A percentile compares a stretch with the other conserved stretches of the same genome.
These are phyloP conservation scores for Esox niger DNA, from an alignment of 2,113 vertebrate genomes.

Conservation along the genomic window DNA sequence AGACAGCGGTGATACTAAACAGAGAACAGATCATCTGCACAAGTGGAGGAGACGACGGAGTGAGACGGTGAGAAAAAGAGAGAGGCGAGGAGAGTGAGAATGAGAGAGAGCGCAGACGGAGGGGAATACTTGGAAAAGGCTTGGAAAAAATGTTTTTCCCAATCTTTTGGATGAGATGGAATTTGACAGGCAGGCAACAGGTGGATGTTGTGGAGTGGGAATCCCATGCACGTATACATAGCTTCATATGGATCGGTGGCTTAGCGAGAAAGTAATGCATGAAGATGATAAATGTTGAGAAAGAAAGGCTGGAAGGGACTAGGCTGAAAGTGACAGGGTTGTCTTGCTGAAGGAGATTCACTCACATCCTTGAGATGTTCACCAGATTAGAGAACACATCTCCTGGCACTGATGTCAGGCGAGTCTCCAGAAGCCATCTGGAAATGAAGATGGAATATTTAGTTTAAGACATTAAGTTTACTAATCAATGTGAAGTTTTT, in stretches of 20 bases:
- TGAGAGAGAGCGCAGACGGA: background rate
- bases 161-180: background rate
- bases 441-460: constrained; percentile 21
- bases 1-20: constrained; percentile 48
- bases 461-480: too few species aligned
- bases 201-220: constrained; percentile 24
- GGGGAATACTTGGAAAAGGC: constrained; percentile 5
- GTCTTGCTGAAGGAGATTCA: constrained; percentile 38
- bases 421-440: constrained; percentile 90
- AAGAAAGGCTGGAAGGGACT: too few species aligned
- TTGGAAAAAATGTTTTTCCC: constrained; percentile 6
- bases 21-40: constrained; percentile 47
- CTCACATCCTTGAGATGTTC: constrained; percentile 97
- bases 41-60: constrained; percentile 22
- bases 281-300: too few species aligned
- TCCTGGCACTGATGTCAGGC: constrained; percentile 77
- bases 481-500: too few species aligned
- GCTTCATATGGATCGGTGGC: background rate
- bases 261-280: too few species aligned
- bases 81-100: background rate
- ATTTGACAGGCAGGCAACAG: constrained; percentile 30
- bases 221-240: background rate
- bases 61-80: background rate
- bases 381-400: constrained; percentile 82
- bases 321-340: background rate